A percentile compares a stretch with the other conserved stretches of the same genome.
These are phyloP conservation scores for Nomia melanderi DNA, from an alignment of 1,140 invertebrate species.

Conservation along the genomic window DNA sequence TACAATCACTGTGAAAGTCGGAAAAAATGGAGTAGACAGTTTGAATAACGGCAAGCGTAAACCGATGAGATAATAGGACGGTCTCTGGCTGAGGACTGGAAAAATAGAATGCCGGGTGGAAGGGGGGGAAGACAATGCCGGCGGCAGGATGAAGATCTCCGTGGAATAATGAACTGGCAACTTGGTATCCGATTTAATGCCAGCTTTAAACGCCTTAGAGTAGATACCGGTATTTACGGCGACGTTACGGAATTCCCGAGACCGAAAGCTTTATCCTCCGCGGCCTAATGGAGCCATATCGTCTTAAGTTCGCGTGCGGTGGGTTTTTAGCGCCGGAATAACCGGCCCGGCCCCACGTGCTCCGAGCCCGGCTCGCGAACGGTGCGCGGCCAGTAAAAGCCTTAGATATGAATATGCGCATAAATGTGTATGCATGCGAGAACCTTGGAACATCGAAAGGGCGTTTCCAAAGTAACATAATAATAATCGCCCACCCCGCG, in stretches of 20 bases:
- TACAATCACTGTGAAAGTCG: too few relatives aligned
- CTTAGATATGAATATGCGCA: conserved; percentile 46
- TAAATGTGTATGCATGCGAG: conserved; percentile 54
- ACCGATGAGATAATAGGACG: not conserved
- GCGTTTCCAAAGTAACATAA: conserved; percentile 42
- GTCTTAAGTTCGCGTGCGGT: conserved; percentile 49
- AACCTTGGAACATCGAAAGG: conserved; percentile 39
- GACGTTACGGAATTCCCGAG: conserved; percentile 24
- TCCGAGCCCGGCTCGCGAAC: conserved; percentile 30
- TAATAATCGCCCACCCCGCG: conserved; percentile 33
- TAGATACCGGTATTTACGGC: conserved; percentile 34
- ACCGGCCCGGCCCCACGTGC: conserved; percentile 51
- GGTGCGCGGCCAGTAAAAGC: conserved; percentile 48
- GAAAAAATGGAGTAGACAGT: too few relatives aligned
- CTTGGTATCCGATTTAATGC: not conserved
- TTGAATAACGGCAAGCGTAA: not conserved
- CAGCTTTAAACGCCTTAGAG: not conserved
- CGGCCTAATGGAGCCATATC: conserved; percentile 60
- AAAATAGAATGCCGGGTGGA: not conserved
- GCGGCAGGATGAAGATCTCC: not conserved
- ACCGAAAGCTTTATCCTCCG: conserved; percentile 41
- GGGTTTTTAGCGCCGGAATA: conserved; percentile 60
- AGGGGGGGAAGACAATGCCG: not conserved
- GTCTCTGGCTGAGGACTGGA: not conserved
- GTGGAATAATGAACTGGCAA: not conserved